These are phyloP conservation scores for Dasyurus viverrinus DNA, from an alignment of 2,113 vertebrate genomes.

Conservation along the genomic window DNA sequence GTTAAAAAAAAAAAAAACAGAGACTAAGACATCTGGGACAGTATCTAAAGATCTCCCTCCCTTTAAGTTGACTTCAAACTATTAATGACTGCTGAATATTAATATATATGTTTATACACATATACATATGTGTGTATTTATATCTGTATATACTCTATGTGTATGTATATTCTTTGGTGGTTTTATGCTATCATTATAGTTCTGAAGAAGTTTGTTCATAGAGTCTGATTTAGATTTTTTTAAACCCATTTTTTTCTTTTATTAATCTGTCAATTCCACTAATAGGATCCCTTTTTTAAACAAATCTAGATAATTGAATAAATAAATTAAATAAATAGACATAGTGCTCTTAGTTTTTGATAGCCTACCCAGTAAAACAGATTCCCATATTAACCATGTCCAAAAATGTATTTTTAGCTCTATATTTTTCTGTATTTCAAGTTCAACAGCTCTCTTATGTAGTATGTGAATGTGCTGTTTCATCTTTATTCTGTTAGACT, in stretches of 20 bases:
- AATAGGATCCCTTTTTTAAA: not conserved
- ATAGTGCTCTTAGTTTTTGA: no score
- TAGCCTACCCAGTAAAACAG: no score
- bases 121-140: no score
- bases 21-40: not conserved
- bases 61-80: not conserved
- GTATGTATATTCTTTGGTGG: not conserved
- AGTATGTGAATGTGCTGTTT: not conserved
- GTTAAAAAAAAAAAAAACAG: not conserved
- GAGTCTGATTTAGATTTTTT: not conserved
- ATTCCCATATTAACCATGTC: not conserved
- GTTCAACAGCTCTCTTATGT: not conserved
- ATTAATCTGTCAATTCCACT: not conserved
- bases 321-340: no score
- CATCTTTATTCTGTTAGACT: not conserved
- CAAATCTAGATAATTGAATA: not conserved
- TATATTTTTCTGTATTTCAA: not conserved
- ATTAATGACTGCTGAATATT: not conserved
- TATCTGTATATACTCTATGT: no score
- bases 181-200: not conserved
- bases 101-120: not conserved
- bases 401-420: not conserved
- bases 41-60: not conserved
- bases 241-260: no score
- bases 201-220: not conserved